Evolutionary conservation across 2,797 vertebrate species (phyloP).

Genomic region (Benthosema pterotum): DNA sequence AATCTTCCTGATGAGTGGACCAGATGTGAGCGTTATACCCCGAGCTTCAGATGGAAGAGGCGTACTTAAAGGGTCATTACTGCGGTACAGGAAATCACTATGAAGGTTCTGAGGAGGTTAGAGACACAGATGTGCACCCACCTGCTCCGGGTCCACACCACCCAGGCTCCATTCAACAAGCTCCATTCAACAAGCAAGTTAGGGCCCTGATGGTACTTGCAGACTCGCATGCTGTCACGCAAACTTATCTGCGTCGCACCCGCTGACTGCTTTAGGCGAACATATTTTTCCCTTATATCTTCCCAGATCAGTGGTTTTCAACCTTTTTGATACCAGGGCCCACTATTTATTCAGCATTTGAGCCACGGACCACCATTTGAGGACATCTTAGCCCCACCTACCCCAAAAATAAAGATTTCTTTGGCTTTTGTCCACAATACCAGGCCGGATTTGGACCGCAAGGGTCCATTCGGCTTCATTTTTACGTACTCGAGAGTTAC

Average conservation of each 20-base stretch:
- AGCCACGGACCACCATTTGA: too few species aligned
- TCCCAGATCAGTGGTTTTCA: not conserved
- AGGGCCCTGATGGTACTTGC: conserved; percentile 12
- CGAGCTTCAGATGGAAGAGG: conserved; percentile 40
- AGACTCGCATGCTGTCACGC: not conserved
- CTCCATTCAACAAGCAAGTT: too few species aligned
- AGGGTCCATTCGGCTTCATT: too few species aligned
- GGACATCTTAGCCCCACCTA: too few species aligned
- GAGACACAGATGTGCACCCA: conserved; percentile 17
- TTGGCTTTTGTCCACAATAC: too few species aligned
- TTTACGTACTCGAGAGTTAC: too few species aligned
- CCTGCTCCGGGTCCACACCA: conserved; percentile 4
- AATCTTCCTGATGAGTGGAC: conserved; percentile 40
- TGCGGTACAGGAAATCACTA: conserved; percentile 34
- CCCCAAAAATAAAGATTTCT: too few species aligned
- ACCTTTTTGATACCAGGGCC: too few species aligned
- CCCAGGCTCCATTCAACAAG: not conserved
- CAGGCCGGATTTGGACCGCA: too few species aligned
- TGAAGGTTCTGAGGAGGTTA: conserved; percentile 6
- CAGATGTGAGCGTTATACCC: conserved; percentile 49
- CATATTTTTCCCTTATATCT: conserved; percentile 4
- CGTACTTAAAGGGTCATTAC: conserved; percentile 53
- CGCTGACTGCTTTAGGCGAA: conserved; percentile 10
- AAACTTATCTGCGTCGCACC: conserved; percentile 7
- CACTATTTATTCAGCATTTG: too few species aligned